Base-by-base conservation (phyloP, 2,888 invertebrate genomes). In the Ashinkailepas kermadecensis region DNA sequence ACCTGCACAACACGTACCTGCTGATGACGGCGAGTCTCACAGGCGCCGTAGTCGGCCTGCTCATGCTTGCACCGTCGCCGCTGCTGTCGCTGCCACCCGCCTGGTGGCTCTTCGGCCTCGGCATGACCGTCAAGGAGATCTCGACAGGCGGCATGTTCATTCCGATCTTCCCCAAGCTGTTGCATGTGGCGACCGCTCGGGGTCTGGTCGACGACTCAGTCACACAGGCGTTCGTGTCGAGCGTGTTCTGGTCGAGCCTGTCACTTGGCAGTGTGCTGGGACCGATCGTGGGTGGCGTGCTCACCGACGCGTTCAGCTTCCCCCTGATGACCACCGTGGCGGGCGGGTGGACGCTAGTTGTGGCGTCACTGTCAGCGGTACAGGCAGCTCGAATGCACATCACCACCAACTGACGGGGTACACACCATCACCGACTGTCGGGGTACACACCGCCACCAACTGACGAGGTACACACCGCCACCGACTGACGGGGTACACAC, bases 11-110 rank as follows among this genome's bases (percentile, higher is more conserved):
- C 84, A 93, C 92, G 85, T 93, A 92, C 92, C 91, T 91, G 80
- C 91, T 93, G 91, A 93, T 93, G 93, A 91, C 92, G 1, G 89
- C 90, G 87, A 93, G 93, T 0, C 87, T 93, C 81, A 87, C 92
- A 81, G 86, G 92, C 65, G 91, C 91, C 10, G 89, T 91, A 0
- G 84, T 90, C 11, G 92, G 92, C 1, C 86, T 93, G 39, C 85
- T 93, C 57, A 87, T 93, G 23, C 88, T 93, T 1, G 93, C 93
- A 0, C 93, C 93, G 1, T 91, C 92, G 82, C 92, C 93, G 7
- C 84, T 88, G 59, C 80, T 88, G n/a, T 86, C 86, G 9, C 12
- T 78, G n/a, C 57, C 1, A 10, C 78, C 57, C 7, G 1, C 18
- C 57, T 78, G 78, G 78, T 54, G 56, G n/a, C 6, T 78, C 12